These are phyloP conservation scores for Cyclura pinguis DNA, from an alignment of 2,797 vertebrate species.

Conservation along the genomic window DNA sequence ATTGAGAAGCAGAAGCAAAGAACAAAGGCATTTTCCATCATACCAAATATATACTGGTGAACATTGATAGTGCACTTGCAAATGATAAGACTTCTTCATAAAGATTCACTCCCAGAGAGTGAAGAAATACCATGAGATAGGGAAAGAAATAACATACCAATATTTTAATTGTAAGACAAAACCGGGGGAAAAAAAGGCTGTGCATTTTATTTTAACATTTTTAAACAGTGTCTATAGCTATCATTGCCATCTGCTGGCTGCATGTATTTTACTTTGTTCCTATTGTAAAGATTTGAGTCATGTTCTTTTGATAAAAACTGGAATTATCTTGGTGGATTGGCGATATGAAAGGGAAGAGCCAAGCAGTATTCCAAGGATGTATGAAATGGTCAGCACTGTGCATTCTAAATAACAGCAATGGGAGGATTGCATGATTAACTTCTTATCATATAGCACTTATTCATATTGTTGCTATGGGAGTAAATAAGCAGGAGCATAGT, in stretches of 20 bases:
- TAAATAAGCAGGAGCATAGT: neutral
- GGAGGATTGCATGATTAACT: neutral
- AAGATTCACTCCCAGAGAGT: neutral
- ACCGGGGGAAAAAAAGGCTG: neutral
- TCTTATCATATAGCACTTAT: neutral
- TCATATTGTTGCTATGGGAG: neutral
- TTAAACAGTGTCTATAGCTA: constrained; percentile 7
- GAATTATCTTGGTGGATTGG: neutral
- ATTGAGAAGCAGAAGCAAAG: neutral
- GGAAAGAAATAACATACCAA: too few species aligned
- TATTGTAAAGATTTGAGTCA: neutral
- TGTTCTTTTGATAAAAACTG: neutral
- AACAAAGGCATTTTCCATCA: neutral
- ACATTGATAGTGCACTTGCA: neutral
- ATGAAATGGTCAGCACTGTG: neutral
- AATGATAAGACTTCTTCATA: neutral
- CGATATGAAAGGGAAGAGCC: neutral
- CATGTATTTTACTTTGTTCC: neutral
- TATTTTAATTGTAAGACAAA: neutral
- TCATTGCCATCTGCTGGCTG: constrained; percentile 40
- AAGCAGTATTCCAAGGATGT: neutral
- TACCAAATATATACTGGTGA: neutral
- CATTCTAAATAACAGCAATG: neutral
- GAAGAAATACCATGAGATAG: neutral
- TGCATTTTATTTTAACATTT: constrained; percentile 9